phyloP scores from a whole-genome alignment of 2,113 vertebrate species.

The Larimichthys polyactis region DNA sequence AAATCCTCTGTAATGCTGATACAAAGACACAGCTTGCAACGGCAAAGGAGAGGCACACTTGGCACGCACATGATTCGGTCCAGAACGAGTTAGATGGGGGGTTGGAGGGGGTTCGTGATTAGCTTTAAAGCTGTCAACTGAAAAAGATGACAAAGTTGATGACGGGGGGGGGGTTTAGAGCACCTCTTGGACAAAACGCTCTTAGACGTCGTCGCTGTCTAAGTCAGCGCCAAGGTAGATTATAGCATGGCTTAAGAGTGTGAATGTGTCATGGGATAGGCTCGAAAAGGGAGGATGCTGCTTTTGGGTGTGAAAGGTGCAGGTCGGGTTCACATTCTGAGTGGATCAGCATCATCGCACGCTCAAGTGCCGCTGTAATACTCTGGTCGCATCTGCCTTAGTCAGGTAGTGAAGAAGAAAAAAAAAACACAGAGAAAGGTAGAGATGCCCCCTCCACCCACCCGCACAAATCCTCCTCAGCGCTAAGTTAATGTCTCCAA shows the following conservation, averaged over 20 bases:
- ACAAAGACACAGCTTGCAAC: slow-evolving; percentile 56
- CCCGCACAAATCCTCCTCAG: slow-evolving; percentile 65
- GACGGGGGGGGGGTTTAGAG: slow-evolving; percentile 12
- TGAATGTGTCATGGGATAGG: slow-evolving; percentile 53
- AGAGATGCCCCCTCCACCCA: not conserved
- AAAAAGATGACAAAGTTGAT: slow-evolving; percentile 37
- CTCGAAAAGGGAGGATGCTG: slow-evolving; percentile 56
- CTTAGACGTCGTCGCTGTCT: slow-evolving; percentile 37
- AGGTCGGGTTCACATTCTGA: slow-evolving; percentile 74
- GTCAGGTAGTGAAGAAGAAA: slow-evolving; percentile 28
- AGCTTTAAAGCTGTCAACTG: slow-evolving; percentile 44
- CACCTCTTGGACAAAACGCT: not conserved
- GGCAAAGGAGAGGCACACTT: slow-evolving; percentile 49
- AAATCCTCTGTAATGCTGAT: slow-evolving; percentile 56
- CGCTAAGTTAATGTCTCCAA: slow-evolving; percentile 55
- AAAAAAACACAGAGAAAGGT: not conserved
- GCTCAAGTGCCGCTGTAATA: slow-evolving; percentile 73
- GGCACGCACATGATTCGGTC: slow-evolving; percentile 28
- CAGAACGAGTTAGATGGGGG: slow-evolving; percentile 14
- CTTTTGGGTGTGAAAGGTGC: slow-evolving; percentile 66
- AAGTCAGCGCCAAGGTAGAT: slow-evolving; percentile 65
- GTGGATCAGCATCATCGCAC: slow-evolving; percentile 70
- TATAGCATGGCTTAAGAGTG: slow-evolving; percentile 52
- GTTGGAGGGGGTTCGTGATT: not conserved
- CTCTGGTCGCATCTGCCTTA: slow-evolving; percentile 64